Evolutionary conservation across 2,113 vertebrate species (phyloP).

Genomic region (Pelmatolapia mariae): DNA sequence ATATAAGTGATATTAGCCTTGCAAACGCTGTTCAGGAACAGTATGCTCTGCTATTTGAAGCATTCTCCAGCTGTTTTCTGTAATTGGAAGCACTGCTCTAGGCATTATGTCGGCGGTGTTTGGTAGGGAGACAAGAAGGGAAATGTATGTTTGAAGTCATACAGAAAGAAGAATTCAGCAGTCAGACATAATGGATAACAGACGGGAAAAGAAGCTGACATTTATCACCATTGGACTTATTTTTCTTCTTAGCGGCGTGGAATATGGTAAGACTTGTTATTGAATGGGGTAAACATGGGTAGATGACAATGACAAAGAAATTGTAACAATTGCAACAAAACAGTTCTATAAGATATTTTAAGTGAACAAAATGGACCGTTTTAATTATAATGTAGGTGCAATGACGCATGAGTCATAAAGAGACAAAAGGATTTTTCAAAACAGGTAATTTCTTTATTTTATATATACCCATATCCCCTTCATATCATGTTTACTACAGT

Average conservation of each 20-base stretch:
- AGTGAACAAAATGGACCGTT: not conserved
- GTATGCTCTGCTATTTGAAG: not conserved
- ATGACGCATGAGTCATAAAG: not conserved
- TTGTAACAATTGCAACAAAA: not conserved
- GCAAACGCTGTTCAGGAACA: not conserved
- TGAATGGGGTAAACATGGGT: not conserved
- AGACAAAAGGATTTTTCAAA: not conserved
- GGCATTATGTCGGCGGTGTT: not conserved
- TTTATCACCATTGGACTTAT: constrained; percentile 74
- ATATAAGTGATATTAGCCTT: not conserved
- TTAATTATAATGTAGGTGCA: not conserved
- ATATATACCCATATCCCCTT: not conserved
- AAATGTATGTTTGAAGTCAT: not conserved
- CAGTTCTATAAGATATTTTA: not conserved
- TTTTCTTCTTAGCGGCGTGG: constrained; percentile 78
- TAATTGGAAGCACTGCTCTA: constrained; percentile 35
- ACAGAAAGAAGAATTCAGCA: not conserved
- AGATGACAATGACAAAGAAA: not conserved
- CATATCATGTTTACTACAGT: not conserved
- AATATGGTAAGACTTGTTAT: constrained; percentile 71
- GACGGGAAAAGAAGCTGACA: constrained; percentile 68
- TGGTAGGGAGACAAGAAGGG: not conserved
- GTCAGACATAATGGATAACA: constrained; percentile 57
- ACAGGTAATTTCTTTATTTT: not conserved
- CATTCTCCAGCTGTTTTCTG: not conserved